Evolutionary conservation across 2,797 vertebrate species (phyloP).

Genomic region (Sebastes cheni): DNA sequence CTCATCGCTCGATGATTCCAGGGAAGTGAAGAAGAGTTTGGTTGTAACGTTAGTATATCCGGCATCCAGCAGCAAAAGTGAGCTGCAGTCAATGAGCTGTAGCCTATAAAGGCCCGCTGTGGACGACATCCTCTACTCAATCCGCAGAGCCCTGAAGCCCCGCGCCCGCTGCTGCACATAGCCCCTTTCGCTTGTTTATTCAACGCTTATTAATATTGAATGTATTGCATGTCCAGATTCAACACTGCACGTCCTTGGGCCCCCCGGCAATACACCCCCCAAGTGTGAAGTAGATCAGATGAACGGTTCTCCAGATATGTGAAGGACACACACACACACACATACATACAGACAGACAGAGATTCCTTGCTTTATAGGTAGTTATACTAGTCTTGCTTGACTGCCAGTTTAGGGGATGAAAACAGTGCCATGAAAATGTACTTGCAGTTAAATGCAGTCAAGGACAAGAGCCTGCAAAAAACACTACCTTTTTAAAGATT

Average conservation of each 20-base stretch:
- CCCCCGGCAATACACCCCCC: not conserved
- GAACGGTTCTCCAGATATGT: not conserved
- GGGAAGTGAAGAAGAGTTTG: not conserved
- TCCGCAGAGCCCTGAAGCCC: not conserved
- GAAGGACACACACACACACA: not conserved
- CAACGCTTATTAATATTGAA: not conserved
- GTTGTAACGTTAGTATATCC: not conserved
- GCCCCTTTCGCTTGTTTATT: not conserved
- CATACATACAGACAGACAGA: not conserved
- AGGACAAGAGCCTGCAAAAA: not conserved
- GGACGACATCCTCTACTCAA: no score
- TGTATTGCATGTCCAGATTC: not conserved
- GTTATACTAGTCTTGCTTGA: not conserved
- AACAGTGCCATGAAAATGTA: not conserved
- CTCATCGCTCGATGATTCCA: not conserved
- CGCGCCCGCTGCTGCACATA: accelerated
- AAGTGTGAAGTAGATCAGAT: not conserved
- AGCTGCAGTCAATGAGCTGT: not conserved
- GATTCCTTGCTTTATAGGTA: not conserved
- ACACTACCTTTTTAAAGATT: not conserved
- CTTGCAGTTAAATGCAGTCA: not conserved
- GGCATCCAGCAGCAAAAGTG: not conserved
- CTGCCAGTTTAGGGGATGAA: not conserved
- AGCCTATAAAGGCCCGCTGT: not conserved
- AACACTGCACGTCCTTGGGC: not conserved